phyloP scores from a whole-genome alignment of 2,888 invertebrate species.

The Drosophila neotestacea region DNA sequence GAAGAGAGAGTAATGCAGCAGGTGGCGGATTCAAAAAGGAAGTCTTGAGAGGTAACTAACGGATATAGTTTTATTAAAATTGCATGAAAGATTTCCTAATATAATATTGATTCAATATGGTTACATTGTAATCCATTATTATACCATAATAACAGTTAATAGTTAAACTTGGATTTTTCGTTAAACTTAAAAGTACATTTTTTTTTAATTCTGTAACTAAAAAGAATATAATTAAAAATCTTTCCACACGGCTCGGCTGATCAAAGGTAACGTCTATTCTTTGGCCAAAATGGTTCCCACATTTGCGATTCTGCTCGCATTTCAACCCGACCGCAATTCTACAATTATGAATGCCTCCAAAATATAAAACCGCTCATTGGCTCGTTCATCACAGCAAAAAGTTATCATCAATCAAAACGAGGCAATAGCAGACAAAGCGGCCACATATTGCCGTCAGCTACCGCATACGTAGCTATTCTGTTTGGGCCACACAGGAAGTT shows the following conservation, averaged over 20 bases:
- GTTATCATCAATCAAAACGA: conserved; percentile 68
- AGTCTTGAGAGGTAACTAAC: not conserved
- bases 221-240: too few species aligned
- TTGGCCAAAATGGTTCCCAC: conserved; percentile 44
- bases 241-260: not conserved
- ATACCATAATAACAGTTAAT: too few species aligned
- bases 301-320: conserved; percentile 32
- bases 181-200: not conserved
- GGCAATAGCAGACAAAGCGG: conserved; percentile 55
- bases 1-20: conserved; percentile 14
- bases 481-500: conserved; percentile 73
- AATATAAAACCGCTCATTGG: conserved; percentile 25
- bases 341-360: conserved; percentile 52
- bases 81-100: too few species aligned
- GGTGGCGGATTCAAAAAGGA: conserved; percentile 21
- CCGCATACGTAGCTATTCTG: conserved; percentile 48
- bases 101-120: too few species aligned
- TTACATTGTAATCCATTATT: too few species aligned
- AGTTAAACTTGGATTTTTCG: too few species aligned
- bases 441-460: conserved; percentile 60
- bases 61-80: too few species aligned
- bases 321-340: conserved; percentile 54
- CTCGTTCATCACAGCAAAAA: conserved; percentile 47
- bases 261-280: conserved; percentile 4
- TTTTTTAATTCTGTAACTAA: not conserved